Percentiles rank a stretch among this genome's conserved stretches.
phyloP scores from a whole-genome alignment of 2,113 vertebrate species.

The Caranx ignobilis region DNA sequence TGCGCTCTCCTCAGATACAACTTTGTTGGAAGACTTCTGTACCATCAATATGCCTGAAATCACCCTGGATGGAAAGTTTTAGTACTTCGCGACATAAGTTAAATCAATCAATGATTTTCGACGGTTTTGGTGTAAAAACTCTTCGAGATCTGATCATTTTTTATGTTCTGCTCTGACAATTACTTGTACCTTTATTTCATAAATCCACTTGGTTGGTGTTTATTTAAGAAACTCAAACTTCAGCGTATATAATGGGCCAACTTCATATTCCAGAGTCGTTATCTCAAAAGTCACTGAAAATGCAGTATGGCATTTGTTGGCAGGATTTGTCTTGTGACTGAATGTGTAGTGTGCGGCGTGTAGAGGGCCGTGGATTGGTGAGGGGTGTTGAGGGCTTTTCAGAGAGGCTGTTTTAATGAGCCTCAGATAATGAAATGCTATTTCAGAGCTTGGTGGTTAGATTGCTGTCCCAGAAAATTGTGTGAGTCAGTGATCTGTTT shows the following conservation, averaged over 20 bases:
- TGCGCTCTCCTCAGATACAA: conserved; percentile 62
- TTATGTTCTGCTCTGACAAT: not conserved
- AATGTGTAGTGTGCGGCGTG: conserved; percentile 30
- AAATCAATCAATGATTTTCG: conserved; percentile 11
- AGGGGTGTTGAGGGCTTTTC: conserved; percentile 51
- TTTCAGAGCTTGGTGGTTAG: conserved; percentile 59
- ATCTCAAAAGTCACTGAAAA: conserved; percentile 24
- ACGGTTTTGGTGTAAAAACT: not conserved
- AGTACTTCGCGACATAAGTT: conserved; percentile 10
- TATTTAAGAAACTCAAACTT: not conserved
- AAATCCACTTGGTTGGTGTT: not conserved
- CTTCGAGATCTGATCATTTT: not conserved
- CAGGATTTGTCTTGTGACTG: conserved; percentile 37
- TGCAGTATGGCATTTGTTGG: conserved; percentile 26
- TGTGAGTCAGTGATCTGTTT: conserved; percentile 62
- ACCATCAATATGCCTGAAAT: conserved; percentile 22
- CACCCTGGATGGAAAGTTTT: conserved; percentile 11
- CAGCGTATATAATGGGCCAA: not conserved
- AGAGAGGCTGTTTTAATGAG: conserved; percentile 69
- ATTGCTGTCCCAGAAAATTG: conserved; percentile 49
- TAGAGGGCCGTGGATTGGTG: conserved; percentile 24
- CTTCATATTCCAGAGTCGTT: conserved; percentile 8
- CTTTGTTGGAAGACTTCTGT: conserved; percentile 50
- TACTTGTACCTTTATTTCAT: not conserved
- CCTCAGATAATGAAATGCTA: conserved; percentile 74